Evolutionary conservation across 1,140 invertebrate genomes (phyloP), one percentile per base, ranked within the genome.

Genomic region (Melitaea cinxia): DNA sequence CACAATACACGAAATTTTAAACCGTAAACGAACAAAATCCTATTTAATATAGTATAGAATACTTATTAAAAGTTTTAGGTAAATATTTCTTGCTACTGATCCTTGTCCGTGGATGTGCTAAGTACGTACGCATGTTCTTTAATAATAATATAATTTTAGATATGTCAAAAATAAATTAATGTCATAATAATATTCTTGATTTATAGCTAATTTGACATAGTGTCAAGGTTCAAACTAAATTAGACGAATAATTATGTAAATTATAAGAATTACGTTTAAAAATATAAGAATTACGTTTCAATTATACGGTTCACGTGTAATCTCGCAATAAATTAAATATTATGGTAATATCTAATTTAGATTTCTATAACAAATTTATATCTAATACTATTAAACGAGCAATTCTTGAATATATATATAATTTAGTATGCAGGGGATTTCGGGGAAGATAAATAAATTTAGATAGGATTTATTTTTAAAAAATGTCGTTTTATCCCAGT

Each of bases 161-260:
- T 0, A 42, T 17, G 37, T n/a, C 4, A 14, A 17, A 4, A 19
- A 15, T 5, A 12, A 12, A 39, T 24, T 19, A 4, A 39, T 19
- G 15, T 17, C 26, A 57, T 35, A 35, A 47, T n/a, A n/a, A n/a
- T n/a, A 45, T 26, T 60, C 28, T 47, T 64, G 54, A 59, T 69
- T 59, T 64, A 69, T 59, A 39, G 30, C 9, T 33, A 47, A 39
- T 33, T 9, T 53, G 33, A 53, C 47, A 59, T 54, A 49, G 21
- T 64, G 60, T 64, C 66, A 69, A 69, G 66, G 66, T 9, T 55
- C n/a, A 45, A 37, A 26, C 23, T n/a, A 61, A 61, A 61, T 52
- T 52, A 19, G 33, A 26, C 47, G 30, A 47, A 52, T 53, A 26
- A 55, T 37, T 35, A 55, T 30, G n/a, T 53, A 33, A 9, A 10